Conservation (phyloP, 2,113 vertebrate species). For the Ceyx cyanopectus region DNA sequence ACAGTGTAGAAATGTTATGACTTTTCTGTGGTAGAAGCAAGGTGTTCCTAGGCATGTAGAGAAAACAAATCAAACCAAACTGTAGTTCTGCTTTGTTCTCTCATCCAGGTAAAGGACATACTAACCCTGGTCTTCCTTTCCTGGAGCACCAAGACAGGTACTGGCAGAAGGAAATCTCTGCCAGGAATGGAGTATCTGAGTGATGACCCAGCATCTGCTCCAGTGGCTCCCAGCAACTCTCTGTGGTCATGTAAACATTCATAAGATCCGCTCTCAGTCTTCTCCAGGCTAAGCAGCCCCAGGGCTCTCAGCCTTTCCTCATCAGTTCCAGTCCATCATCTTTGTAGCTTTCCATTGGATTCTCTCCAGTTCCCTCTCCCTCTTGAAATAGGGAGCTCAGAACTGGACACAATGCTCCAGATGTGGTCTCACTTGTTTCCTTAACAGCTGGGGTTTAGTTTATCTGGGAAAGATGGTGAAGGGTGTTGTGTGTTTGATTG, state of each 20-base stretch:
- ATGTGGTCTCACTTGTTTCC: no score
- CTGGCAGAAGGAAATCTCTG: background rate
- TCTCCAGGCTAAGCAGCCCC: no score
- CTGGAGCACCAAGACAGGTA: no score
- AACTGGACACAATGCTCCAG: no score
- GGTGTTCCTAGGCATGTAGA: background rate
- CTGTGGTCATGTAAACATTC: background rate
- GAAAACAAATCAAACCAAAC: background rate
- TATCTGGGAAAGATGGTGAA: background rate
- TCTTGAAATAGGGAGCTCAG: no score
- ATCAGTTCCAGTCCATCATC: no score
- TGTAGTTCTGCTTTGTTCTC: background rate
- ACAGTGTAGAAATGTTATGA: background rate
- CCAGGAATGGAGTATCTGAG: background rate
- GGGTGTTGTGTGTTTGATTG: background rate
- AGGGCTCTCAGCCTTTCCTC: no score
- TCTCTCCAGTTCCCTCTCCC: no score
- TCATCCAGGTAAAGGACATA: background rate
- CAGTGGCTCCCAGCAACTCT: background rate
- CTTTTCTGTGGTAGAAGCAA: background rate
- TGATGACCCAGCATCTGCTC: background rate
- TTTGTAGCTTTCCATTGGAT: no score
- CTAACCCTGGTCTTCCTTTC: background rate
- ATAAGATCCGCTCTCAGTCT: no score
- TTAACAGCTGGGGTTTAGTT: background rate